Percentiles rank a stretch among this genome's conserved stretches.
Evolutionary conservation across 2,797 vertebrate species (phyloP).

Genomic region (Eutrigla gurnardus): DNA sequence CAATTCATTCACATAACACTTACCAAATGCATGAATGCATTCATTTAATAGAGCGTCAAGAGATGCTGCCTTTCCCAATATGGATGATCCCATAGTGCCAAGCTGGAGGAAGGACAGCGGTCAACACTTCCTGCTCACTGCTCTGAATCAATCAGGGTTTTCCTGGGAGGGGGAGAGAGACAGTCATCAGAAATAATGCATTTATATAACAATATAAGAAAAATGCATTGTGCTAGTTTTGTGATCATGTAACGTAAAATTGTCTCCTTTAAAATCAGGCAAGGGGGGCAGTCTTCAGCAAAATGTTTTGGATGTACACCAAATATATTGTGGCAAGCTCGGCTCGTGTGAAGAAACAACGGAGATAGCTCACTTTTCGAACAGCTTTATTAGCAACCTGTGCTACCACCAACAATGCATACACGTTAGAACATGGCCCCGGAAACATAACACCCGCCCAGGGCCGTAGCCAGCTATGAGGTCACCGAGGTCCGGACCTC

Average conservation of each 20-base stretch:
- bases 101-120: slow-evolving; percentile 48
- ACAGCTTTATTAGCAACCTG: too few relatives aligned
- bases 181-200: not conserved
- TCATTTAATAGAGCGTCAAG: slow-evolving; percentile 90
- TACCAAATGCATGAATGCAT: slow-evolving; percentile 93
- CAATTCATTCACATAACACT: slow-evolving; percentile 40
- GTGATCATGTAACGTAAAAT: not conserved
- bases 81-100: slow-evolving; percentile 90
- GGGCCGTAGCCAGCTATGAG: too few relatives aligned
- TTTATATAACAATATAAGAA: not conserved
- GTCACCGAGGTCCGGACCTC: too few relatives aligned
- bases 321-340: too few relatives aligned
- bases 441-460: too few relatives aligned
- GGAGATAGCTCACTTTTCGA: too few relatives aligned
- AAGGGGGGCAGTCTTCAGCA: not conserved
- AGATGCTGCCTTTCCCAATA: slow-evolving; percentile 92
- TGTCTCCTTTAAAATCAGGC: not conserved
- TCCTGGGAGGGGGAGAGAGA: slow-evolving; percentile 36
- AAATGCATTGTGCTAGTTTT: not conserved
- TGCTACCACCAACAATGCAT: too few relatives aligned
- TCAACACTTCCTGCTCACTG: slow-evolving; percentile 36
- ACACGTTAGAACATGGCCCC: too few relatives aligned
- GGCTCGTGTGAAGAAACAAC: too few relatives aligned
- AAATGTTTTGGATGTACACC: not conserved
- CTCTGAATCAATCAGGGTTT: slow-evolving; percentile 36